Evolutionary conservation across 2,113 vertebrate species (phyloP), one percentile per base, ranked within the genome.

Genomic region (Myotis yumanensis): DNA sequence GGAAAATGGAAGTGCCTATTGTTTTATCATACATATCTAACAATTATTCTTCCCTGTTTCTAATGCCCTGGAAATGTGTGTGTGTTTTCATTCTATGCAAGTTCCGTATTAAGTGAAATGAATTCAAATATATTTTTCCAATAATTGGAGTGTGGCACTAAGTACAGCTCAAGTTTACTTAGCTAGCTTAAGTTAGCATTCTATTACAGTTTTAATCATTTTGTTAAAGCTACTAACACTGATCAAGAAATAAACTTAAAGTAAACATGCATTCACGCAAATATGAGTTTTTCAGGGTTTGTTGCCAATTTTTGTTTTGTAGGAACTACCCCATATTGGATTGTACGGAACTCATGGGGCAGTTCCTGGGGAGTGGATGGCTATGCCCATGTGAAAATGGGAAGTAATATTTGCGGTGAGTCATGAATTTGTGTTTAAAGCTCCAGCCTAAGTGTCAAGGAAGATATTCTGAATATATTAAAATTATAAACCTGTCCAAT

Each of bases 321-420:
- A 99, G 99, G 99, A 91, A 98, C 97, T 22, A 97, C 98, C 86
- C 99, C 99, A 0, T 99, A 98, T 96, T 99, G 99, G 99, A 99
- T 99, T 40, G 99, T 99, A 23, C 98, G 99, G 88, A 99, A 99
- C 97, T 99, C 99, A 0, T 99, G 99, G 99, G 99, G 99, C 14
- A 97, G 93, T 0, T 75, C 98, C 0, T 99, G 99, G 99, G 99
- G 99, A 91, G 97, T 99, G n/a, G 96, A 98, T 0, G 99, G 99
- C 85, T 99, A 99, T 11, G 99, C 98, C 90, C 98, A 89, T 94
- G 97, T 99, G 59, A 99, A 99, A 98, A 99, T 99, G 18, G 99
- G 99, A 1, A 20, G 92, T 54, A 99, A 99, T 71, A 11, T 99
- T 72, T 99, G 99, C 79, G 99, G 99, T 99, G 97, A 99, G 98